Percentiles rank a stretch among this genome's conserved stretches.
Evolutionary conservation across 1,140 invertebrate species (phyloP).

Genomic region (Cecropterus lyciades): DNA sequence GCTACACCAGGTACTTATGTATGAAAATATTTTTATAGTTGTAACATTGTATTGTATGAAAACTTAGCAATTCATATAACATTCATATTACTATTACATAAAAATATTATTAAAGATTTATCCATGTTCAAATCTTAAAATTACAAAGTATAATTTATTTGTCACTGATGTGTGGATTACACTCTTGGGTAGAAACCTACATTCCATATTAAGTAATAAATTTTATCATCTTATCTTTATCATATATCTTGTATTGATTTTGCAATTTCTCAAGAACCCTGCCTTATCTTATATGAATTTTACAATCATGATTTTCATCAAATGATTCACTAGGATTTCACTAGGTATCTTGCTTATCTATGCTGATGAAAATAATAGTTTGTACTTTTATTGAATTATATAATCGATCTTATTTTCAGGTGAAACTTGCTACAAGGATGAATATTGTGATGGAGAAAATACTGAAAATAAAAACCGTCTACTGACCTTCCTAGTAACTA

Average conservation of each 20-base stretch:
- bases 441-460: constrained; percentile 68
- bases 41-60: neutral
- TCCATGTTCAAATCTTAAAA: too few species aligned
- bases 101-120: too few species aligned
- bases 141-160: too few species aligned
- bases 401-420: constrained; percentile 43
- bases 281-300: constrained; percentile 5
- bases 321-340: too few species aligned
- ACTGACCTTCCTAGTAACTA: constrained; percentile 85
- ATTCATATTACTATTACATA: too few species aligned
- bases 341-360: too few species aligned
- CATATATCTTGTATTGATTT: constrained; percentile 13
- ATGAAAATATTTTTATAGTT: constrained; percentile 15
- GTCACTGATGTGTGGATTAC: too few species aligned
- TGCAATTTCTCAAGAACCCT: neutral
- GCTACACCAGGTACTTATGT: constrained; percentile 64
- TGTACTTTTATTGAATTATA: constrained; percentile 33
- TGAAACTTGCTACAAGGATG: constrained; percentile 67
- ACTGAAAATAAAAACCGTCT: constrained; percentile 64
- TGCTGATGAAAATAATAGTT: neutral
- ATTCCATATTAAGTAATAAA: neutral
- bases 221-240: neutral
- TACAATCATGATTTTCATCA: neutral
- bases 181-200: too few species aligned
- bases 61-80: too few species aligned